Evolutionary conservation across 1,140 invertebrate genomes (phyloP), one percentile per base, ranked within the genome.

Genomic region (Eriocheir sinensis): DNA sequence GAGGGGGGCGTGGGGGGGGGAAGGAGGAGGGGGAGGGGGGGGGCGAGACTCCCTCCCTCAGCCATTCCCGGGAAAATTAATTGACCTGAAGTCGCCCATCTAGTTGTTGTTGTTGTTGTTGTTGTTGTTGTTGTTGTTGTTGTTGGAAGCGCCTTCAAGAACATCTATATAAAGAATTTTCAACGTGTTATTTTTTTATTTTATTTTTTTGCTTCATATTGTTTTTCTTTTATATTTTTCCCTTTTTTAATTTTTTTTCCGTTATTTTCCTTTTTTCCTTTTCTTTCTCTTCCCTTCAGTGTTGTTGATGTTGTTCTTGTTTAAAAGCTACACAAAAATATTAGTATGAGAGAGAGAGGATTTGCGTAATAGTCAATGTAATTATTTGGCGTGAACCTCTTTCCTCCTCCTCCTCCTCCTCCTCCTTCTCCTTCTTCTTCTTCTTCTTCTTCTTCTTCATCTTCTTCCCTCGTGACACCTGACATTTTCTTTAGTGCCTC

Each of bases 21-120:
- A 88, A 88, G n/a, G 60, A 72, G 60, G n/a, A 72, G 60, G n/a
- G 60, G 12, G 60, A 72, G 60, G 60, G 15, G 60, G n/a, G 60
- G 60, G 15, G 60, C n/a, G 12, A 15, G 60, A 15, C 60, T n/a
- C n/a, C n/a, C n/a, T n/a, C 48, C 21, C 48, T 53, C 48, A 12
- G 9, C 48, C 48, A 53, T 21, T 53, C 48, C 48, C 12, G 48
- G 48, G 48, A 21, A 53, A 53, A 53, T 53, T 53, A 53, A 53
- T 53, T 53, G 48, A 53, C 48, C 48, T 53, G 12, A 53, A 53
- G 48, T 17, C 9, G 48, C 12, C 12, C 1, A 9, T 9, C 12
- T 17, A 3, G 48, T 9, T 9, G 48, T 9, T 53, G 48, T 9
- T 53, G 48, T 9, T 53, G 48, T 9, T 53, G 48, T 9, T 53